Conservation (phyloP, 2,888 invertebrate genomes). For the Pammene aurita region DNA sequence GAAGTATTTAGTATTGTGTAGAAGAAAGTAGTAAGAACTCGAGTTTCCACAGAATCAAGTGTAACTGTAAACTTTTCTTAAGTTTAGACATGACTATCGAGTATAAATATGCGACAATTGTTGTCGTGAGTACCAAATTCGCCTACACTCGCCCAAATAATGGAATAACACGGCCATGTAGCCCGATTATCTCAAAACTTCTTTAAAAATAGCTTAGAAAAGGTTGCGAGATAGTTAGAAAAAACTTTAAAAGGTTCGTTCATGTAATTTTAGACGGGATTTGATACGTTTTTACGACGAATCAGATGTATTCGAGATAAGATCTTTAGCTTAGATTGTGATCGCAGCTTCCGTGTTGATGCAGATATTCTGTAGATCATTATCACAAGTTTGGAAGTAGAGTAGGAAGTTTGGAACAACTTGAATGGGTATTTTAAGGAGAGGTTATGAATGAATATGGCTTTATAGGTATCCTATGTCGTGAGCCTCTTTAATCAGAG, state of each 20-base stretch:
- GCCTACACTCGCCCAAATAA: background rate
- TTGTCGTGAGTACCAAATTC: background rate
- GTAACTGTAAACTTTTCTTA: no score
- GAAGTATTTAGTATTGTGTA: no score
- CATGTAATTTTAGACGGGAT: constrained; percentile 21
- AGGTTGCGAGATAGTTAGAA: background rate
- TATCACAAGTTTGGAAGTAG: constrained; percentile 11
- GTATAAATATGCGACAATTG: background rate
- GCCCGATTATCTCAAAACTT: constrained; percentile 19
- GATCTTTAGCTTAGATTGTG: constrained; percentile 10
- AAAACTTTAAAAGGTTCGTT: constrained; percentile 1
- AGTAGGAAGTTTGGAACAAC: constrained; percentile 11
- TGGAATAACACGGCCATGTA: background rate
- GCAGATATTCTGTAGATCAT: constrained; percentile 9
- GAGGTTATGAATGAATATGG: background rate
- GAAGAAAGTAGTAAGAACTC: no score
- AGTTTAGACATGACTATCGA: no score
- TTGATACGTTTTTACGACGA: constrained; percentile 3
- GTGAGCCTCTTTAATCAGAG: background rate
- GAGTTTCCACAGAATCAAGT: no score
- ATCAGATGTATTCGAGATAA: constrained; percentile 4
- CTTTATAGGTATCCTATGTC: background rate
- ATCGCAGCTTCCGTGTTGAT: constrained; percentile 17
- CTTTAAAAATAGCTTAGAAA: background rate
- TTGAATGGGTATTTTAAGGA: constrained; percentile 1